Conservation (phyloP, 2,888 invertebrate genomes). For the Melanargia galathea region DNA sequence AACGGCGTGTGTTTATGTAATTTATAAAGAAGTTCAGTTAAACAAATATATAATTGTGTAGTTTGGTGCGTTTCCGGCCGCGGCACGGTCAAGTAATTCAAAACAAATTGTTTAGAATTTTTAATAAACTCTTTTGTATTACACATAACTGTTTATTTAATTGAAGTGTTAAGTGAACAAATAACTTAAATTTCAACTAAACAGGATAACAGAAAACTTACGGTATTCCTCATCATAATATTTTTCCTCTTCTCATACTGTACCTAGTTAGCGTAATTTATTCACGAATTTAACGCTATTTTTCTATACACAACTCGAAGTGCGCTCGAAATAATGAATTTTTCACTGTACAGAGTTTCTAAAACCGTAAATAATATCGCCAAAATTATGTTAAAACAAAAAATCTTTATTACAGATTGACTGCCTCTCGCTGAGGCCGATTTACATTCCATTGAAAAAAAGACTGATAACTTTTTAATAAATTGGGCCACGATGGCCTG, state of each 20-base stretch:
- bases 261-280: slow-evolving; percentile 14
- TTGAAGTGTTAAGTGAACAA: not conserved
- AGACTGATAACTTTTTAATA: slow-evolving; percentile 70
- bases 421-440: slow-evolving; percentile 46
- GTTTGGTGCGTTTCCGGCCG: slow-evolving; percentile 66
- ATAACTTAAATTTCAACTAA: not conserved
- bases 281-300: slow-evolving; percentile 19
- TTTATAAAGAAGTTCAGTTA: slow-evolving; percentile 26
- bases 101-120: slow-evolving; percentile 61
- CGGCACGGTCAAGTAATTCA: slow-evolving; percentile 73
- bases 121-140: slow-evolving; percentile 22
- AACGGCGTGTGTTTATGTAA: slow-evolving; percentile 28
- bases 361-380: not conserved
- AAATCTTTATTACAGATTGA: slow-evolving; percentile 49
- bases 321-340: slow-evolving; percentile 4
- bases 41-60: slow-evolving; percentile 24
- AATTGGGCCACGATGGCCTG: slow-evolving; percentile 88
- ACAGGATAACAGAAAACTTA: not conserved
- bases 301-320: slow-evolving; percentile 9
- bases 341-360: slow-evolving; percentile 1
- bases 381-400: not conserved
- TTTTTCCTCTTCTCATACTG: slow-evolving; percentile 6
- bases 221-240: not conserved
- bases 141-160: not conserved
- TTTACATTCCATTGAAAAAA: slow-evolving; percentile 71